phyloP scores from a whole-genome alignment of 2,888 invertebrate genomes.

The Macaria notata region DNA sequence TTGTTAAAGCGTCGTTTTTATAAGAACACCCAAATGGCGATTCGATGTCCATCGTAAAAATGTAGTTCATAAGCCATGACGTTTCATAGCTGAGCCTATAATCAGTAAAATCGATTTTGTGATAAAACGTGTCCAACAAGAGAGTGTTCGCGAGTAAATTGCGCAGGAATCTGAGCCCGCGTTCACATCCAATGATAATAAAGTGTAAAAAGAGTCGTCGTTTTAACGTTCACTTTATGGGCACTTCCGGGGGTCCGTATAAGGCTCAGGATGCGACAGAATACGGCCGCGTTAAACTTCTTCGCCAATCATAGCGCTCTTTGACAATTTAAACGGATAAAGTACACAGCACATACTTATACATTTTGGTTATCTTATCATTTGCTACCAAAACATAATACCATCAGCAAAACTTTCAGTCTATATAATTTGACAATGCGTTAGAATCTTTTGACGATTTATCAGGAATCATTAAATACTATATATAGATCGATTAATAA shows the following conservation, averaged over 20 bases:
- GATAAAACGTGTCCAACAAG: slow-evolving; percentile 69
- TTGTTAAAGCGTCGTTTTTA: slow-evolving; percentile 33
- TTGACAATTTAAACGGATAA: too few relatives aligned
- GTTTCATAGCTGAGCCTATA: slow-evolving; percentile 62
- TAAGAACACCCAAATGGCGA: slow-evolving; percentile 48
- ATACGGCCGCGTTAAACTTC: slow-evolving; percentile 65
- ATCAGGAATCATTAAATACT: too few relatives aligned
- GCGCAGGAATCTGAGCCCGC: slow-evolving; percentile 76
- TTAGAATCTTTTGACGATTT: too few relatives aligned
- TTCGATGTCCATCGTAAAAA: slow-evolving; percentile 63
- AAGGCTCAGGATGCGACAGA: slow-evolving; percentile 69
- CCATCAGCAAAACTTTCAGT: too few relatives aligned
- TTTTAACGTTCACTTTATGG: slow-evolving; percentile 80
- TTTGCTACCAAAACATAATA: too few relatives aligned
- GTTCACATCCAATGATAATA: slow-evolving; percentile 82
- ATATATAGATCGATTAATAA: background rate
- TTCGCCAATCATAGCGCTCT: too few relatives aligned
- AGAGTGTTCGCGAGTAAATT: slow-evolving; percentile 67
- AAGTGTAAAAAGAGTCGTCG: slow-evolving; percentile 81
- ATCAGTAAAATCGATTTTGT: slow-evolving; percentile 75
- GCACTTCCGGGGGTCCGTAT: slow-evolving; percentile 70
- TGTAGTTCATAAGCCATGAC: slow-evolving; percentile 68
- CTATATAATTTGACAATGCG: too few relatives aligned
- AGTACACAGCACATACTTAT: too few relatives aligned
- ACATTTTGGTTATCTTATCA: too few relatives aligned